These are phyloP conservation scores for Apodemia hepburni DNA, from an alignment of 2,888 invertebrate species.

Conservation along the genomic window DNA sequence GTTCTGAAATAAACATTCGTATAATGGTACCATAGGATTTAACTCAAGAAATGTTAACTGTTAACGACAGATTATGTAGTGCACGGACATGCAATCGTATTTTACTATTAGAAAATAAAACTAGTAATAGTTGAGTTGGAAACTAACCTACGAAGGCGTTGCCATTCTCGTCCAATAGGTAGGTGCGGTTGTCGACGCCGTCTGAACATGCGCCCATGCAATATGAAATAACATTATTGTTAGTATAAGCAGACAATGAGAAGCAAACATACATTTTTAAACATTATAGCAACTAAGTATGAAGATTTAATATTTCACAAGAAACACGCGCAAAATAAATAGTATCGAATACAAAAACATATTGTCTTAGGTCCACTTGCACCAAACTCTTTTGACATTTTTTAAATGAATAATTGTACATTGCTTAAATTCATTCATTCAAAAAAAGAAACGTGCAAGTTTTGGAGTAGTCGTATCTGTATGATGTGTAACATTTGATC, in stretches of 20 bases:
- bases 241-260: background rate
- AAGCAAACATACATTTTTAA: background rate
- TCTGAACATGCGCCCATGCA: conserved; percentile 78
- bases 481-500: too few relatives aligned
- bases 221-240: conserved; percentile 33
- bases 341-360: background rate
- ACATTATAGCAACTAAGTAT: background rate
- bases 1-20: too few relatives aligned
- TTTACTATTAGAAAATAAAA: background rate
- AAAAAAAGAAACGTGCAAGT: too few relatives aligned
- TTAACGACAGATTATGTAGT: background rate
- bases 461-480: too few relatives aligned
- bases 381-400: too few relatives aligned
- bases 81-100: background rate
- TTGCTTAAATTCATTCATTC: too few relatives aligned
- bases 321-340: background rate
- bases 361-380: too few relatives aligned
- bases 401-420: too few relatives aligned
- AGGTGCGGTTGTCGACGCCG: conserved; percentile 89
- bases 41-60: too few relatives aligned
- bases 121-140: conserved; percentile 33
- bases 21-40: too few relatives aligned
- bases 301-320: background rate
- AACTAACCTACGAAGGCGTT: conserved; percentile 79
- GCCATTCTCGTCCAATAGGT: conserved; percentile 88